These are phyloP conservation scores for Amblyjoppa proteus DNA, from an alignment of 2,888 invertebrate genomes.

Conservation along the genomic window DNA sequence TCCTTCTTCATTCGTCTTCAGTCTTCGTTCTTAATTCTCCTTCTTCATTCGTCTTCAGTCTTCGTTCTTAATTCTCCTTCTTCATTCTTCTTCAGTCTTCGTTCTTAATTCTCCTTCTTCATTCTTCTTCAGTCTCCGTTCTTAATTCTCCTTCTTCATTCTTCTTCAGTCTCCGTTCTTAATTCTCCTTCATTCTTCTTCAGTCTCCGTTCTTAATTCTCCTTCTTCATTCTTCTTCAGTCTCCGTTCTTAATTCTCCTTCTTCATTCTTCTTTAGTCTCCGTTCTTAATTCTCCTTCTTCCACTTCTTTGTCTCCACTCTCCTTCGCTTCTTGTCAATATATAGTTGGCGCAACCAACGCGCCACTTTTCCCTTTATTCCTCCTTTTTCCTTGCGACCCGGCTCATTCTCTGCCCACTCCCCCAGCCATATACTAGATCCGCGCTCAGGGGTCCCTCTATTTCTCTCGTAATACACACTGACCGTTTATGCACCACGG, in stretches of 20 bases:
- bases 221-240: slow-evolving; percentile 28
- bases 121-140: not conserved
- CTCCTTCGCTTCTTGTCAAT: slow-evolving; percentile 31
- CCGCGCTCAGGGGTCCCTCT: slow-evolving; percentile 5
- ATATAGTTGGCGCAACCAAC: slow-evolving; percentile 30
- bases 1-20: slow-evolving; percentile 37
- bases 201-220: slow-evolving; percentile 43
- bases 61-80: slow-evolving; percentile 26
- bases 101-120: slow-evolving; percentile 46
- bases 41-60: slow-evolving; percentile 42
- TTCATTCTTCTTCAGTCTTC: slow-evolving; percentile 45
- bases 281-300: slow-evolving; percentile 55
- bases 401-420: slow-evolving; percentile 40
- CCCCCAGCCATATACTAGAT: not conserved
- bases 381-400: slow-evolving; percentile 20
- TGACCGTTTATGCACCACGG: slow-evolving; percentile 8
- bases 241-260: slow-evolving; percentile 55
- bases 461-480: slow-evolving; percentile 23
- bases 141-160: slow-evolving; percentile 12
- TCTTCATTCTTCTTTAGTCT: slow-evolving; percentile 19
- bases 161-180: slow-evolving; percentile 7
- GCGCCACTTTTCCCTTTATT: slow-evolving; percentile 22
- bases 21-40: too few species aligned
- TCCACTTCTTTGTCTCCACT: slow-evolving; percentile 34
- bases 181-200: not conserved